Conservation (phyloP, 1,140 invertebrate genomes). For the Stegodyphus mimosarum region DNA sequence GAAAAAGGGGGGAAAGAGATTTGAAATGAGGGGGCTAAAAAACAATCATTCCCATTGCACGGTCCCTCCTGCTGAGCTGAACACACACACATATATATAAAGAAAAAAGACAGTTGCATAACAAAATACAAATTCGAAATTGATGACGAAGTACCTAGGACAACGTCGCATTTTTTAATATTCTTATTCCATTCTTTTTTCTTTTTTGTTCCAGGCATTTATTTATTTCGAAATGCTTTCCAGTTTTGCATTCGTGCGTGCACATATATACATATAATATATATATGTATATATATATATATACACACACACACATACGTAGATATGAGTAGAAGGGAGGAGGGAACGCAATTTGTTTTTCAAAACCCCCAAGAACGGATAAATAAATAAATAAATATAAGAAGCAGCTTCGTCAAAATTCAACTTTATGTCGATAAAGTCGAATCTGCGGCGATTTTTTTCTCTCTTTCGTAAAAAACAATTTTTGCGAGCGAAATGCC, state of each 20-base stretch:
- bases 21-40: conserved; percentile 60
- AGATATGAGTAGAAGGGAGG: neutral
- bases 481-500: conserved; percentile 30
- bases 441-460: conserved; percentile 52
- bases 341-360: conserved; percentile 57
- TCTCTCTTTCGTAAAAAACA: conserved; percentile 2
- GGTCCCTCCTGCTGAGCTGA: neutral
- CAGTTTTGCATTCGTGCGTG: conserved; percentile 57
- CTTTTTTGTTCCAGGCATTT: conserved; percentile 40
- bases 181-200: conserved; percentile 41
- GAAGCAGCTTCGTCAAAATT: conserved; percentile 57
- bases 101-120: conserved; percentile 57
- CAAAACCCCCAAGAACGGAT: conserved; percentile 29
- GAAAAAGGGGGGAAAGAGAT: conserved; percentile 2
- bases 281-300: conserved; percentile 12
- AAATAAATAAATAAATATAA: conserved; percentile 58
- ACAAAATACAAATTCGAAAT: conserved; percentile 61
- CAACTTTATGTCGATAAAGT: conserved; percentile 60
- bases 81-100: conserved; percentile 22
- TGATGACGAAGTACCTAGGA: conserved; percentile 58
- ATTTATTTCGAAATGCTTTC: conserved; percentile 61
- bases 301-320: neutral
- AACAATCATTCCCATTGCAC: conserved; percentile 59
- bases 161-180: conserved; percentile 59
- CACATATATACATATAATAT: neutral